Conservation (phyloP, 2,113 vertebrate genomes). For the Scolopax mira region DNA sequence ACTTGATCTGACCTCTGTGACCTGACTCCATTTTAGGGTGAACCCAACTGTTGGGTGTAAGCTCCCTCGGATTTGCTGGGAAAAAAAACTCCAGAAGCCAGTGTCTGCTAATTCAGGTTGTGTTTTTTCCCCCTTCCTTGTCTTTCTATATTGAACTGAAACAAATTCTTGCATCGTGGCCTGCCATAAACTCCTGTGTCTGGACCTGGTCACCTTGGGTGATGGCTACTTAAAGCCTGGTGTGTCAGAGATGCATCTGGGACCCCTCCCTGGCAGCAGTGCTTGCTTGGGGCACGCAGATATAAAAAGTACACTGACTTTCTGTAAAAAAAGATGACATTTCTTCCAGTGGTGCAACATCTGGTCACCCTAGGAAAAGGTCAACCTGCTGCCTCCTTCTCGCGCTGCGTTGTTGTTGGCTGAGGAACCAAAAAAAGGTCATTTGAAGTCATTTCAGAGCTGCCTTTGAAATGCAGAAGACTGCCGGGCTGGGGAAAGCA, state of each 20-base stretch:
- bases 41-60: accelerated
- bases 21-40: background rate
- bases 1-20: background rate
- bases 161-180: background rate
- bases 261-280: accelerated
- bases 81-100: background rate
- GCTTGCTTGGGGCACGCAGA: background rate
- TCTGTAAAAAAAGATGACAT: background rate
- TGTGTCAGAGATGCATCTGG: background rate
- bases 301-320: background rate
- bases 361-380: conserved; percentile 20
- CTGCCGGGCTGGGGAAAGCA: background rate
- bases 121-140: background rate
- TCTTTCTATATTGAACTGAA: background rate
- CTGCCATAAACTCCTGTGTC: accelerated
- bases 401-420: background rate
- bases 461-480: background rate
- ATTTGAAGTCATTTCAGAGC: conserved; percentile 50
- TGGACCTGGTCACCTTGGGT: background rate
- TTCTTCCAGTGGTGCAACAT: background rate
- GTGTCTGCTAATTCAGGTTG: background rate
- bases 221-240: background rate
- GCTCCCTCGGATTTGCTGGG: background rate
- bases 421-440: background rate
- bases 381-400: background rate